Conservation (phyloP, 2,888 invertebrate genomes). For the Netelia melanura region DNA sequence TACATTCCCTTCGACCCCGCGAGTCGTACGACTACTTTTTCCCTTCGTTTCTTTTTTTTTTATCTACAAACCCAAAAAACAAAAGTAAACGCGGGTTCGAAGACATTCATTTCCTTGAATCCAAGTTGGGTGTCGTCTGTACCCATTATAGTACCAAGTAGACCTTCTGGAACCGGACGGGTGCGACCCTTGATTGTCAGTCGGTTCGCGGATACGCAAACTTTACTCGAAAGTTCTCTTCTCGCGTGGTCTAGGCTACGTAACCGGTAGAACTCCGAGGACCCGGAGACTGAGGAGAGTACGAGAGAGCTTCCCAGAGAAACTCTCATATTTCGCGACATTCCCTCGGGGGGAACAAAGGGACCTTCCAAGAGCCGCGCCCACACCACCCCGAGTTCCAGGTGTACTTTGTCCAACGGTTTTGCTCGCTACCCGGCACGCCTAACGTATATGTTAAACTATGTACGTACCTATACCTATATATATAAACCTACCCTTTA, state of each 20-base stretch:
- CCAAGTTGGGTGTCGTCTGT: slow-evolving; percentile 37
- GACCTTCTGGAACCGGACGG: slow-evolving; percentile 54
- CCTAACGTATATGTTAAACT: slow-evolving; percentile 57
- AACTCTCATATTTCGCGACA: slow-evolving; percentile 76
- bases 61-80: no score
- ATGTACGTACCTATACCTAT: slow-evolving; percentile 37
- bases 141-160: slow-evolving; percentile 34
- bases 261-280: slow-evolving; percentile 17
- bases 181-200: slow-evolving; percentile 74
- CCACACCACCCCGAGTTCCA: slow-evolving; percentile 55
- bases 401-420: slow-evolving; percentile 63
- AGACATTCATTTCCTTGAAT: slow-evolving; percentile 50
- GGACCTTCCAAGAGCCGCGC: slow-evolving; percentile 59
- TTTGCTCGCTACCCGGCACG: slow-evolving; percentile 49
- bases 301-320: slow-evolving; percentile 55
- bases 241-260: slow-evolving; percentile 39
- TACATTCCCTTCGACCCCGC: background rate
- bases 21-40: no score
- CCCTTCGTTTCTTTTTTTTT: background rate
- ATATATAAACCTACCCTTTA: slow-evolving; percentile 9
- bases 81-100: background rate
- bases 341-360: slow-evolving; percentile 68
- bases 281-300: slow-evolving; percentile 37
- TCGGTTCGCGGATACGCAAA: slow-evolving; percentile 72
- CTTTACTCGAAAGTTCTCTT: slow-evolving; percentile 71